Evolutionary conservation across 1,140 invertebrate species (phyloP).

Genomic region (Heliconius hewitsoni): DNA sequence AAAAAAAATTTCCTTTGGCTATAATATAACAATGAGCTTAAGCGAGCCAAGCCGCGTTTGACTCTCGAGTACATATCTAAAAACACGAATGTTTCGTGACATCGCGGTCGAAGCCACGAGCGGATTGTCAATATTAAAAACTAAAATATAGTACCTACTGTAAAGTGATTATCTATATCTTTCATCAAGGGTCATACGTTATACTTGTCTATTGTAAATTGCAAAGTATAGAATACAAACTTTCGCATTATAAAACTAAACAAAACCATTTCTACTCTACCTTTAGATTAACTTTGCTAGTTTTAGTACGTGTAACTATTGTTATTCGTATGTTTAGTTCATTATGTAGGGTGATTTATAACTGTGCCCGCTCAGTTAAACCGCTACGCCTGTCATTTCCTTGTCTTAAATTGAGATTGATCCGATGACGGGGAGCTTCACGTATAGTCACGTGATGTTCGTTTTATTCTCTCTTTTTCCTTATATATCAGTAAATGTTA

Average conservation of each 20-base stretch:
- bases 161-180: not conserved
- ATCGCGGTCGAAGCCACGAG: not conserved
- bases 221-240: not conserved
- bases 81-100: no score
- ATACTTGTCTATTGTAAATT: not conserved
- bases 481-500: conserved; percentile 6
- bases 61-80: no score
- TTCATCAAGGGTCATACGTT: not conserved
- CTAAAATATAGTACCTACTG: not conserved
- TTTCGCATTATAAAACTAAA: conserved; percentile 21
- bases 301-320: conserved; percentile 4
- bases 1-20: no score
- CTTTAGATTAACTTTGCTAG: conserved; percentile 12
- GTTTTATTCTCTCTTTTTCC: conserved; percentile 54
- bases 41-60: no score
- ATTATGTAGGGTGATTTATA: conserved; percentile 74
- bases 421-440: conserved; percentile 55
- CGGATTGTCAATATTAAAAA: no score
- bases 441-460: conserved; percentile 56
- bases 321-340: conserved; percentile 62
- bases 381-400: conserved; percentile 73
- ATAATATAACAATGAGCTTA: no score
- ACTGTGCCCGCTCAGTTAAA: conserved; percentile 71
- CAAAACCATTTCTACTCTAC: not conserved
- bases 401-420: conserved; percentile 79